phyloP scores from a whole-genome alignment of 2,888 invertebrate genomes.

The Dexiosoma caninum region DNA sequence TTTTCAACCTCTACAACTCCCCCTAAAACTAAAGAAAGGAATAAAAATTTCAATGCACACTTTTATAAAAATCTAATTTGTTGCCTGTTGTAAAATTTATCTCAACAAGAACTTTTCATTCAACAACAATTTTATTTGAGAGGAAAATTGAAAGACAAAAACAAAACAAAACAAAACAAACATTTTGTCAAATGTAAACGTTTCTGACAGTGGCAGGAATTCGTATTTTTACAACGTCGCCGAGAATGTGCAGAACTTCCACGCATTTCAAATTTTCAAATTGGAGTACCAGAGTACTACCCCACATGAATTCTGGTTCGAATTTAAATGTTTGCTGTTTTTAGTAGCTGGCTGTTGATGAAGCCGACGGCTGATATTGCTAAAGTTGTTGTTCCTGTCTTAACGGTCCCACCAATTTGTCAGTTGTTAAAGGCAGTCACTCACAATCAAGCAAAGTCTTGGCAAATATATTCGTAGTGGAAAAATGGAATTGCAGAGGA shows the following conservation, averaged over 20 bases:
- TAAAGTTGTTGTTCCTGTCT: conserved; percentile 44
- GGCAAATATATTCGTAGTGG: conserved; percentile 7
- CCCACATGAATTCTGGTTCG: conserved; percentile 16
- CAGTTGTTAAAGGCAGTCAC: conserved; percentile 62
- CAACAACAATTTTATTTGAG: not conserved
- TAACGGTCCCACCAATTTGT: conserved; percentile 60
- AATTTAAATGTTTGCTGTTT: conserved; percentile 12
- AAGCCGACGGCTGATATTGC: conserved; percentile 3
- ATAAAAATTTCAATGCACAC: conserved; percentile 7
- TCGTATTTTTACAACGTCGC: conserved; percentile 55
- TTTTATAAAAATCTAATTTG: not conserved
- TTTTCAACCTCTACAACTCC: conserved; percentile 32
- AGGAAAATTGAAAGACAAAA: not conserved
- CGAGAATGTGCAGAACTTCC: conserved; percentile 50
- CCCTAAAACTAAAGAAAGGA: conserved; percentile 34
- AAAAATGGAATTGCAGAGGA: conserved; percentile 4
- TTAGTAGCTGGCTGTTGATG: not conserved
- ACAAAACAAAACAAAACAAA: not conserved
- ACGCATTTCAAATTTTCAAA: conserved; percentile 38
- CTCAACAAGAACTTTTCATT: conserved; percentile 1
- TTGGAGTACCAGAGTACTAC: conserved; percentile 14
- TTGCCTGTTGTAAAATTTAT: conserved; percentile 6
- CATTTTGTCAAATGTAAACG: conserved; percentile 65
- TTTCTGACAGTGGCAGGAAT: conserved; percentile 66
- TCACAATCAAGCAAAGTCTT: conserved; percentile 52